Evolutionary conservation across 1,140 invertebrate species (phyloP).

Genomic region (Drosophila malerkotliana): DNA sequence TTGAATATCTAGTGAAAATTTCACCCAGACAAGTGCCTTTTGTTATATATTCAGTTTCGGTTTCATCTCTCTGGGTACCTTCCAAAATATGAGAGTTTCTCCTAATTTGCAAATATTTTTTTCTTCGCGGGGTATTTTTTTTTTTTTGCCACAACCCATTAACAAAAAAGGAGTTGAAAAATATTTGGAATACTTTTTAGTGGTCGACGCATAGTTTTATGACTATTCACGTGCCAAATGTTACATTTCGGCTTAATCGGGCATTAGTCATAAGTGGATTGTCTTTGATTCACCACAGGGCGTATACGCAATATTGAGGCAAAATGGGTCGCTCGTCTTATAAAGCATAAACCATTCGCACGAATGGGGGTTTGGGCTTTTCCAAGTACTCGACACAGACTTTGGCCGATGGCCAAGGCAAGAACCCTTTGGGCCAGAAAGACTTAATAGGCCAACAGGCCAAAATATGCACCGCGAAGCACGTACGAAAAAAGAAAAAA

Average conservation of each 20-base stretch:
- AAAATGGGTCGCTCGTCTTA: slow-evolving; percentile 62
- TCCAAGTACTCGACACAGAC: slow-evolving; percentile 31
- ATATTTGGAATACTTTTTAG: slow-evolving; percentile 41
- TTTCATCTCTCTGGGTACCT: slow-evolving; percentile 40
- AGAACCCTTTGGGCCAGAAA: slow-evolving; percentile 51
- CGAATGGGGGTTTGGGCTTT: slow-evolving; percentile 54
- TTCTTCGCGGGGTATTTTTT: slow-evolving; percentile 10
- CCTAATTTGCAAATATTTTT: slow-evolving; percentile 77
- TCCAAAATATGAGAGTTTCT: slow-evolving; percentile 66
- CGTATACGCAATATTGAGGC: slow-evolving; percentile 66
- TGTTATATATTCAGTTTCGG: slow-evolving; percentile 65
- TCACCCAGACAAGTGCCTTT: slow-evolving; percentile 81
- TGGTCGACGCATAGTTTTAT: slow-evolving; percentile 54
- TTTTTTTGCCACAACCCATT: slow-evolving; percentile 19
- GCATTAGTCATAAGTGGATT: slow-evolving; percentile 55
- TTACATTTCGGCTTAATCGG: slow-evolving; percentile 52
- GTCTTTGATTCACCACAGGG: slow-evolving; percentile 56
- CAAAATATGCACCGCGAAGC: slow-evolving; percentile 57
- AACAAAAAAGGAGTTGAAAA: slow-evolving; percentile 30
- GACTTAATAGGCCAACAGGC: slow-evolving; percentile 81
- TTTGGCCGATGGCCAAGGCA: slow-evolving; percentile 58
- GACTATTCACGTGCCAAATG: slow-evolving; percentile 67
- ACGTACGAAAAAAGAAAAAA: slow-evolving; percentile 27
- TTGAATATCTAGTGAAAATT: slow-evolving; percentile 81
- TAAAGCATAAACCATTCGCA: slow-evolving; percentile 1